Percentiles rank a stretch among this genome's conserved stretches.
These are phyloP conservation scores for Andricus quercusramuli DNA, from an alignment of 2,888 invertebrate species.

Conservation along the genomic window DNA sequence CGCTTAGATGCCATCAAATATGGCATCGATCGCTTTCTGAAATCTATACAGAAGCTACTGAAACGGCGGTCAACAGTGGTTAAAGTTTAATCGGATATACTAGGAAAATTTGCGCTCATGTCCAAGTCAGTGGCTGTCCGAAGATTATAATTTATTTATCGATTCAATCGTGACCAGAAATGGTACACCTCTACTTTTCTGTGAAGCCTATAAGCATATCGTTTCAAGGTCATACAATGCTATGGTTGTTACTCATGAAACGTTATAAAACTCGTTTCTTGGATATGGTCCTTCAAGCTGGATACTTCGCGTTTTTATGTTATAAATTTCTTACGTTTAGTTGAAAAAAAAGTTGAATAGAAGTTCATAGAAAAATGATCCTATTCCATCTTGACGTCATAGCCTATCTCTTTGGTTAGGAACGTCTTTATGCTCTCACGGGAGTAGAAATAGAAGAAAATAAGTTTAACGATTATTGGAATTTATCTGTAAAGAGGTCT, in stretches of 20 bases:
- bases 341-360: not conserved
- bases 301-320: not conserved
- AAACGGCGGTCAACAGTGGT: not conserved
- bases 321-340: not conserved
- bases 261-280: not conserved
- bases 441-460: not conserved
- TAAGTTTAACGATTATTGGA: constrained; percentile 15
- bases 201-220: constrained; percentile 18
- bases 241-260: not conserved
- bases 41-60: constrained; percentile 24
- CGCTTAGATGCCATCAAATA: constrained; percentile 25
- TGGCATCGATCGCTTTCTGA: constrained; percentile 27
- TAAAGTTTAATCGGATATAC: constrained; percentile 23
- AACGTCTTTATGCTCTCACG: not conserved
- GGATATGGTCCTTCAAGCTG: not conserved
- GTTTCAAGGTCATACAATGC: constrained; percentile 22
- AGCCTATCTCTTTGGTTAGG: not conserved
- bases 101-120: constrained; percentile 13
- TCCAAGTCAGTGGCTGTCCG: not conserved
- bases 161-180: constrained; percentile 25
- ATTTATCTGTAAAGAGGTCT: not conserved
- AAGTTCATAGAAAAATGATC: not conserved
- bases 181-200: constrained; percentile 27
- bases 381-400: not conserved
- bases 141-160: constrained; percentile 30